Conservation (phyloP, 1,140 invertebrate genomes). For the Diabrotica virgifera region DNA sequence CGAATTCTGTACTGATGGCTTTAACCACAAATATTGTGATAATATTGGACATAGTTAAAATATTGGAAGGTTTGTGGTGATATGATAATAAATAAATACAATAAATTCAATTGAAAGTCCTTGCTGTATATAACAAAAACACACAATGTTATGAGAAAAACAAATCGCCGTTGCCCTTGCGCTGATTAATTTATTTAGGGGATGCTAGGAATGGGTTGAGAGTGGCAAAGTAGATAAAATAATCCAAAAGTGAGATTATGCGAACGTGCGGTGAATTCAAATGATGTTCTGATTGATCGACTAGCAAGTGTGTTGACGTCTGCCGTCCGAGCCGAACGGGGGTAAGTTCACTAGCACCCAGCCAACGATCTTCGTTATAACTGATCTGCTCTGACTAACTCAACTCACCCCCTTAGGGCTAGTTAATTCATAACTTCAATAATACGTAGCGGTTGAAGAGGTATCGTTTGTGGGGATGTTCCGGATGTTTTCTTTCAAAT, state of each 20-base stretch:
- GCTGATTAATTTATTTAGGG: too few species aligned
- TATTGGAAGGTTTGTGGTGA: too few species aligned
- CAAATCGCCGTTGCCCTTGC: too few species aligned
- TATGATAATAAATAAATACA: too few species aligned
- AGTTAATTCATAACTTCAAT: conserved; percentile 3
- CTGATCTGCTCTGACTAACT: background rate
- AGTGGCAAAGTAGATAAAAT: conserved; percentile 42
- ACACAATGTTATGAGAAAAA: too few species aligned
- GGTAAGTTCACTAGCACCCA: background rate
- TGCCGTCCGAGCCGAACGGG: conserved; percentile 19
- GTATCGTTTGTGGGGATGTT: too few species aligned
- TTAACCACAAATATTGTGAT: too few species aligned
- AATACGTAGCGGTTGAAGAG: background rate
- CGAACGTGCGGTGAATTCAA: conserved; percentile 47
- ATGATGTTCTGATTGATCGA: conserved; percentile 47
- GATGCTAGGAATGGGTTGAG: conserved; percentile 25
- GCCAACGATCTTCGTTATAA: background rate
- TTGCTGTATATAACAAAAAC: too few species aligned
- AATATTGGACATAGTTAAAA: too few species aligned
- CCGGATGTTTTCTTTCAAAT: too few species aligned
- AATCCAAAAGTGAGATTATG: conserved; percentile 48
- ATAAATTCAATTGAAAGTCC: too few species aligned
- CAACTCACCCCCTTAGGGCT: conserved; percentile 6
- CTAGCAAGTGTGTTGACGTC: conserved; percentile 33
- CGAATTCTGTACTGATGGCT: too few species aligned